phyloP scores from a whole-genome alignment of 2,113 vertebrate genomes.

The Fukomys damarensis region DNA sequence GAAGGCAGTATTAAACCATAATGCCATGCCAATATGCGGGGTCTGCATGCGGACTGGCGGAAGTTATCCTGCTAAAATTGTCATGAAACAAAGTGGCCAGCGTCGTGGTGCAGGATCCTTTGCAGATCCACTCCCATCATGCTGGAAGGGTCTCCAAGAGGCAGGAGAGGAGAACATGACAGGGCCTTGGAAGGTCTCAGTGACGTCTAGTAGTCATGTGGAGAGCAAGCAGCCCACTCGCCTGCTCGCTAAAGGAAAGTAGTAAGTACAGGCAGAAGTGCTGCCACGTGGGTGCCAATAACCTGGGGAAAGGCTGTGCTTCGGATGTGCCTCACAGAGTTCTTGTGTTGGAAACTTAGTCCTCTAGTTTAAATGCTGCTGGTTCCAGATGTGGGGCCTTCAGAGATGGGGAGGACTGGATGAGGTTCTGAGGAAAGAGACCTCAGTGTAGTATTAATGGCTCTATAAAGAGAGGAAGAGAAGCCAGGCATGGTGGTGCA shows the following conservation, averaged over 20 bases:
- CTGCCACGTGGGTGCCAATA: rapidly evolving
- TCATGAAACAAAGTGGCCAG: not conserved
- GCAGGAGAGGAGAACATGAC: not conserved
- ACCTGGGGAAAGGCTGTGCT: rapidly evolving
- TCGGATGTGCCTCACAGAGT: not conserved
- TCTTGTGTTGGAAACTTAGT: not conserved
- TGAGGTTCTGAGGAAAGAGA: not conserved
- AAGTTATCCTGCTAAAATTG: not conserved
- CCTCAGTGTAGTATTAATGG: not conserved
- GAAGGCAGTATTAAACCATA: not conserved
- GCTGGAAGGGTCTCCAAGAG: not conserved
- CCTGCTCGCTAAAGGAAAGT: not conserved
- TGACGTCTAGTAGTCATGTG: rapidly evolving
- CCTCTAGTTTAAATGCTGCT: no score
- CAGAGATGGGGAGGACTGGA: not conserved
- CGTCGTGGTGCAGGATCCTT: not conserved
- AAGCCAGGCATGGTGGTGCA: not conserved
- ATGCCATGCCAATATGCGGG: not conserved
- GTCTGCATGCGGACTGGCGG: not conserved
- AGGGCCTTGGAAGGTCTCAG: not conserved
- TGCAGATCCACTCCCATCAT: no score
- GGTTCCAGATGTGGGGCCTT: not conserved
- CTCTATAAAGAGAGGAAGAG: not conserved
- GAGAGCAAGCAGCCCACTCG: rapidly evolving
- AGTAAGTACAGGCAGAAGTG: rapidly evolving